Conservation (phyloP, 2,797 vertebrate species). For the Eulemur coronatus region DNA sequence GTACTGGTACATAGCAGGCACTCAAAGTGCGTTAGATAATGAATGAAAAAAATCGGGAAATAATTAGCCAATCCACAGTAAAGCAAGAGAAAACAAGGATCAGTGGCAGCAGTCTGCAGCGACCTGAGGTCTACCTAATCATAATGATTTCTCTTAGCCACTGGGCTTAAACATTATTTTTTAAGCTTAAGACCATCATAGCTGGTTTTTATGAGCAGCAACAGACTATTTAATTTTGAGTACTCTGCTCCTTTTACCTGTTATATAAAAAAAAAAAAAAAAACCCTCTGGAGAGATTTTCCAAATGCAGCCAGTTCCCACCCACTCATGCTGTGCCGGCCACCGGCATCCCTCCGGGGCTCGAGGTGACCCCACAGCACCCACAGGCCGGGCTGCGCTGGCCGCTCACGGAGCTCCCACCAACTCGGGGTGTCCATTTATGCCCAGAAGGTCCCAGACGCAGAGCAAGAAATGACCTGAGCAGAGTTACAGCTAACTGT, state of each 20-base stretch:
- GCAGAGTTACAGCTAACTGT: background rate
- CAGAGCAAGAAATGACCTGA: background rate
- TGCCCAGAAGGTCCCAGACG: background rate
- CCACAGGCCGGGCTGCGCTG: background rate
- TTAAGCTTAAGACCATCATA: background rate
- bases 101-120: background rate
- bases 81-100: conserved; percentile 18
- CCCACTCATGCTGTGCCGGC: background rate
- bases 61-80: background rate
- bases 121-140: background rate
- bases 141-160: conserved; percentile 40
- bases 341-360: background rate
- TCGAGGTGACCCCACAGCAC: background rate
- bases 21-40: background rate
- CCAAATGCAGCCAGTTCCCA: background rate
- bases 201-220: background rate
- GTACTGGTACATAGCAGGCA: background rate
- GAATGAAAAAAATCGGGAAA: conserved; percentile 22
- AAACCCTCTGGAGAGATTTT: background rate
- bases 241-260: conserved; percentile 6
- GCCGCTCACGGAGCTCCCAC: background rate
- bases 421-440: background rate
- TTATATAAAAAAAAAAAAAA: background rate
- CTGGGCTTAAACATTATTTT: conserved; percentile 27
- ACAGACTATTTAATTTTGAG: conserved; percentile 14